These are phyloP conservation scores for Nixonia krombeini DNA, from an alignment of 1,140 invertebrate species.

Conservation along the genomic window DNA sequence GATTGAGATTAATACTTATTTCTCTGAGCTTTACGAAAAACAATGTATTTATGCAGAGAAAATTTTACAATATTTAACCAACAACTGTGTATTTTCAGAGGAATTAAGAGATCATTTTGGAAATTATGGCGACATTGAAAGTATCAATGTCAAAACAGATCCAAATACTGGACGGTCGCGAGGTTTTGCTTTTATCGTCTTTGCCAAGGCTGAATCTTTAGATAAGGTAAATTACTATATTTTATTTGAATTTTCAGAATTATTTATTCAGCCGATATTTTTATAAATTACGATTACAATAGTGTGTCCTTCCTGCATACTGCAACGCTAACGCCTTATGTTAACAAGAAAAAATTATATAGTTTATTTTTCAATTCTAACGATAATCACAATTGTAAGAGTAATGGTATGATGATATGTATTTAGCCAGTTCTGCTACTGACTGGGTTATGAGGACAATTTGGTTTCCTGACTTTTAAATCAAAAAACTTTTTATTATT, in stretches of 20 bases:
- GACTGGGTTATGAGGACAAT: constrained; percentile 62
- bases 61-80: too few relatives aligned
- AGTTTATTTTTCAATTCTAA: constrained; percentile 12
- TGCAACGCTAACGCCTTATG: too few relatives aligned
- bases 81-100: too few relatives aligned
- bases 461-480: constrained; percentile 29
- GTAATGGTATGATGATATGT: constrained; percentile 59
- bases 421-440: constrained; percentile 69
- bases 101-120: constrained; percentile 93
- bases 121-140: constrained; percentile 91
- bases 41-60: too few relatives aligned
- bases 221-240: constrained; percentile 81
- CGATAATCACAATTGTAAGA: too few relatives aligned
- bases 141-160: constrained; percentile 95
- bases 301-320: too few relatives aligned
- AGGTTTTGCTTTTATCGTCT: constrained; percentile 97
- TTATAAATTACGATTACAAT: too few relatives aligned
- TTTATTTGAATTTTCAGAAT: constrained; percentile 9
- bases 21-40: too few relatives aligned
- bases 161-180: constrained; percentile 89
- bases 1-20: constrained; percentile 56
- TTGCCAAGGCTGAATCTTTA: constrained; percentile 87
- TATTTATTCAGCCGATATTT: too few relatives aligned
- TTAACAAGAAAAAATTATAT: constrained; percentile 8
- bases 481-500: constrained; percentile 3